phyloP scores from a whole-genome alignment of 2,888 invertebrate species.

The Crocallis elinguaria region DNA sequence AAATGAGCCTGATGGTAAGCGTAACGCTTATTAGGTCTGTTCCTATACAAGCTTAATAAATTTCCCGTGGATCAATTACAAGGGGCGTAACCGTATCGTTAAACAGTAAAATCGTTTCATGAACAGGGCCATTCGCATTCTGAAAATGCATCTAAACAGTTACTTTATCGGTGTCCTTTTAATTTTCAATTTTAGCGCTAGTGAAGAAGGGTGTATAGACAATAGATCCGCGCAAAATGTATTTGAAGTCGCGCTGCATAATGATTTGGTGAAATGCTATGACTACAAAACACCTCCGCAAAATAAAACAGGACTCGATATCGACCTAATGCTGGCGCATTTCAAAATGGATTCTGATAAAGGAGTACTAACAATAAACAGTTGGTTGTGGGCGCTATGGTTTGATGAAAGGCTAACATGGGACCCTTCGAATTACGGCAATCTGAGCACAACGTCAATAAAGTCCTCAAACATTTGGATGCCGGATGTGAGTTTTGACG shows the following conservation, averaged over 20 bases:
- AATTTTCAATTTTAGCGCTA: background rate
- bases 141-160: background rate
- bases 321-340: background rate
- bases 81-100: background rate
- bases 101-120: background rate
- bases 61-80: background rate
- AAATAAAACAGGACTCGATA: background rate
- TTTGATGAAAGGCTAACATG: background rate
- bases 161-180: background rate
- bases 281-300: background rate
- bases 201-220: background rate
- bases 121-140: background rate
- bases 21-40: too few relatives aligned
- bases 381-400: background rate
- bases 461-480: background rate
- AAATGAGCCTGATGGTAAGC: too few relatives aligned
- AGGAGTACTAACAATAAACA: background rate
- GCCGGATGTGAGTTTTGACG: background rate
- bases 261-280: background rate
- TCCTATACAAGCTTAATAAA: too few relatives aligned
- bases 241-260: background rate
- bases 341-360: background rate
- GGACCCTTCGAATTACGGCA: background rate
- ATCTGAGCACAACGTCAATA: background rate
- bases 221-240: background rate